Percentiles rank a stretch among this genome's conserved stretches.
Evolutionary conservation across 2,888 invertebrate genomes (phyloP).

Genomic region (Drosophila birchii): DNA sequence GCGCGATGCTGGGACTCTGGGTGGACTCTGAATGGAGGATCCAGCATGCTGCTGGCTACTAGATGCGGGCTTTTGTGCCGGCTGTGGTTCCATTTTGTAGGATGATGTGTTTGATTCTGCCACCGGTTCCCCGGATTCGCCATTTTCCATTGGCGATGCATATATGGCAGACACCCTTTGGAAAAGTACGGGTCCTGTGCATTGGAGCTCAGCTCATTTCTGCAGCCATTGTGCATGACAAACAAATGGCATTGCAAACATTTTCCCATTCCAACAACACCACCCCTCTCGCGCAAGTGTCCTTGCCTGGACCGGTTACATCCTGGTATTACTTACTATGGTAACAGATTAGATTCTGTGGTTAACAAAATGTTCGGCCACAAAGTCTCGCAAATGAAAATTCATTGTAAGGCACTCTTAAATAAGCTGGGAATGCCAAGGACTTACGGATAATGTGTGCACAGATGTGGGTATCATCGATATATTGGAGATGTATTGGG

Average conservation of each 20-base stretch:
- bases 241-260: conserved; percentile 56
- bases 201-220: conserved; percentile 42
- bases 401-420: conserved; percentile 34
- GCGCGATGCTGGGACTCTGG: conserved; percentile 14
- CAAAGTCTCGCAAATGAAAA: conserved; percentile 29
- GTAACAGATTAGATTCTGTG: conserved; percentile 49
- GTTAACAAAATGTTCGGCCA: conserved; percentile 46
- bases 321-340: conserved; percentile 44
- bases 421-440: conserved; percentile 28
- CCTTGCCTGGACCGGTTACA: conserved; percentile 6
- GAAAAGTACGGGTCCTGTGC: background rate
- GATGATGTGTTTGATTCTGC: conserved; percentile 37
- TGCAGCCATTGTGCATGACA: conserved; percentile 56
- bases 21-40: conserved; percentile 1
- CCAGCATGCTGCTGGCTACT: conserved; percentile 26
- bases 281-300: background rate
- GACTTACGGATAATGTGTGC: conserved; percentile 26
- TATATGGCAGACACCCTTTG: conserved; percentile 24
- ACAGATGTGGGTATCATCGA: conserved; percentile 1
- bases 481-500: background rate
- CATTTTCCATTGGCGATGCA: conserved; percentile 46
- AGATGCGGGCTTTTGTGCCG: conserved; percentile 16
- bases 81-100: conserved; percentile 49
- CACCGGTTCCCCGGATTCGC: conserved; percentile 7
- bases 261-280: conserved; percentile 10